Evolutionary conservation across 2,113 vertebrate species (phyloP), one percentile per base, ranked within the genome.

Genomic region (Zingel zingel): DNA sequence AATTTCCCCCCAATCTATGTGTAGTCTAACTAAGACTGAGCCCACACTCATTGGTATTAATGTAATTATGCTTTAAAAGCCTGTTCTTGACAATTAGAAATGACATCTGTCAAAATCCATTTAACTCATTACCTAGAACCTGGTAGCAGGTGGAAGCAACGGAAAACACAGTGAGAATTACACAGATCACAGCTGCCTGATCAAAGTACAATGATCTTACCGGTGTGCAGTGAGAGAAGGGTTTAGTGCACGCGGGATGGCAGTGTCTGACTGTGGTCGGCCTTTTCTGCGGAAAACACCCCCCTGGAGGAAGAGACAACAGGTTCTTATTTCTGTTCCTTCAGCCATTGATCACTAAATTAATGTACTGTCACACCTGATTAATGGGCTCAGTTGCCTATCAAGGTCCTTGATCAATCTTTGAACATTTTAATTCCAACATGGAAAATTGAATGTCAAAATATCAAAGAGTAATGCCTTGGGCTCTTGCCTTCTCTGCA

Each of bases 191-290:
- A 81, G 67, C 68, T 57, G 50, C 58, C 39, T 47, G 51, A 82
- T 59, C 39, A 79, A 78, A 86, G 71, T 27, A 2, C 27, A 25
- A 50, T 25, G 36, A 36, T 76, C 89, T 95, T 95, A 99, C 98
- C 97, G 99, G 97, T 2, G 97, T 99, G 91, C 98, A 99, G 94
- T 97, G 97, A 75, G 98, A 99, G 93, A 99, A 99, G 1, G 98
- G 98, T 51, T 99, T 99, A 4, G 93, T 97, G 95, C 98, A 99
- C 1, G 95, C 94, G 0, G 98, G 98, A 83, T 95, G 96, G 92
- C 98, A 99, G 88, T 95, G 96, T 80, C 93, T 93, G 71, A 97
- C 89, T 9, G 96, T 95, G 4, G 96, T 93, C 0, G 98, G 98
- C 59, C 94, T 97, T 0, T 90, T 96, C 89, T 89, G 95, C 25